These are phyloP conservation scores for Drosophila albomicans DNA, from an alignment of 1,140 invertebrate species.

Conservation along the genomic window DNA sequence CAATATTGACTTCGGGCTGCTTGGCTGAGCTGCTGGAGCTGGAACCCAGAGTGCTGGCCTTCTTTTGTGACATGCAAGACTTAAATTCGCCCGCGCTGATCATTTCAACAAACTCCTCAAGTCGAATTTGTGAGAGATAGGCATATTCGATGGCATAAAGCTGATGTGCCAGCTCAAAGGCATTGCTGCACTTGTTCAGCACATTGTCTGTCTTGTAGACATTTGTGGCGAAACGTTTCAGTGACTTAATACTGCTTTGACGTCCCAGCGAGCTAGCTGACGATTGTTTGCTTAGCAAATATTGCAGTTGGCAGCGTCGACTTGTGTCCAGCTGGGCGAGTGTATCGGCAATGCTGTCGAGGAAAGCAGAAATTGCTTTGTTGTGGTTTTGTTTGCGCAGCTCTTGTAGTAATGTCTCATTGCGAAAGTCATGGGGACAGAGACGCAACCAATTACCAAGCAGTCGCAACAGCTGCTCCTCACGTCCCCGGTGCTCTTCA, in stretches of 20 bases:
- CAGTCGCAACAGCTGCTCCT: slow-evolving; percentile 28
- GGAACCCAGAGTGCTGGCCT: slow-evolving; percentile 47
- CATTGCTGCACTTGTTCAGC: slow-evolving; percentile 54
- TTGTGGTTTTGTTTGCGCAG: slow-evolving; percentile 38
- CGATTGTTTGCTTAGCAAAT: slow-evolving; percentile 56
- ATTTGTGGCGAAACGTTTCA: slow-evolving; percentile 63
- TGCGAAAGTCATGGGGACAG: slow-evolving; percentile 56
- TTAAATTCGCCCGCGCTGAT: slow-evolving; percentile 41
- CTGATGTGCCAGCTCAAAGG: slow-evolving; percentile 66
- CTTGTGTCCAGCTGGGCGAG: slow-evolving; percentile 17
- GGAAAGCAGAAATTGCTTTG: slow-evolving; percentile 27
- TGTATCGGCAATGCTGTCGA: slow-evolving; percentile 39
- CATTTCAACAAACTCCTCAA: slow-evolving; percentile 68
- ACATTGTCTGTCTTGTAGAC: slow-evolving; percentile 71
- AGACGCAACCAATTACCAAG: slow-evolving; percentile 45
- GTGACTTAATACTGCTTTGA: slow-evolving; percentile 74
- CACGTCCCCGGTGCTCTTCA: slow-evolving; percentile 32
- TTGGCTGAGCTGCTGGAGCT: slow-evolving; percentile 19
- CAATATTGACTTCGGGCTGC: slow-evolving; percentile 40
- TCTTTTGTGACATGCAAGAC: slow-evolving; percentile 40
- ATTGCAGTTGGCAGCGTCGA: slow-evolving; percentile 44
- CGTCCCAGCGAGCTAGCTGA: slow-evolving; percentile 60
- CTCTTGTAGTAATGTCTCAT: slow-evolving; percentile 55
- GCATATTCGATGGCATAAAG: slow-evolving; percentile 68
- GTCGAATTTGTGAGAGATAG: slow-evolving; percentile 63